Evolutionary conservation across 2,888 invertebrate genomes (phyloP), one percentile per base, ranked within the genome.

Genomic region (Cybosia mesomella): DNA sequence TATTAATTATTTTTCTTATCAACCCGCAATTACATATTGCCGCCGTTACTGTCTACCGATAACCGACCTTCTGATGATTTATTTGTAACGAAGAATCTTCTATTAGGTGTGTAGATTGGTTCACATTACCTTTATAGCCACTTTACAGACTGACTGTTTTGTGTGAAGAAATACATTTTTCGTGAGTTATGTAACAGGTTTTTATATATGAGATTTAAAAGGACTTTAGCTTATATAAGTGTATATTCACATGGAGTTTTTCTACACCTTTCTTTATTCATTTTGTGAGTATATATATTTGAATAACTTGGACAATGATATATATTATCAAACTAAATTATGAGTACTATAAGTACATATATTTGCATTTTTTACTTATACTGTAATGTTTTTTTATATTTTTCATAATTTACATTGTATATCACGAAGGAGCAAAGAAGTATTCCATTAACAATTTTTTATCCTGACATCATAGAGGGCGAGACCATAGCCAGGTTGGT

Each of bases 11-110:
- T 75, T 79, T 73, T 83, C 75, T 86, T 86, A 88, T 87, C 85
- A 85, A 80, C 77, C 75, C 79, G 76, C 82, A 78, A 82, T 84
- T 81, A 84, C 83, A 84, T 79, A 82, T 75, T 73, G 76, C 77
- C 68, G 75, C 70, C 80, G 70, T 80, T 72, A 71, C 74, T 73
- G 68, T 73, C 74, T 70, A 64, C 72, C 62, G 79, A 84, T 82
- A 83, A 71, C 73, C 54, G 65, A 74, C 71, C 77, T 76, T 71
- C 66, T 65, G 43, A 70, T 83, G 72, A 81, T 81, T 79, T 77
- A 81, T 63, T 67, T 74, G 59, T 70, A 72, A 67, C 67, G 49
- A 55, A 24, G 22, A 39, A 5, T 64, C 59, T 54, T 69, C 66
- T 58, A 64, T 67, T 66, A 5, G 22, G 15, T 22, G 21, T 54